Percentiles rank a stretch among this genome's conserved stretches.
Conservation (phyloP, 2,113 vertebrate genomes). For the Trematomus loennbergii region DNA sequence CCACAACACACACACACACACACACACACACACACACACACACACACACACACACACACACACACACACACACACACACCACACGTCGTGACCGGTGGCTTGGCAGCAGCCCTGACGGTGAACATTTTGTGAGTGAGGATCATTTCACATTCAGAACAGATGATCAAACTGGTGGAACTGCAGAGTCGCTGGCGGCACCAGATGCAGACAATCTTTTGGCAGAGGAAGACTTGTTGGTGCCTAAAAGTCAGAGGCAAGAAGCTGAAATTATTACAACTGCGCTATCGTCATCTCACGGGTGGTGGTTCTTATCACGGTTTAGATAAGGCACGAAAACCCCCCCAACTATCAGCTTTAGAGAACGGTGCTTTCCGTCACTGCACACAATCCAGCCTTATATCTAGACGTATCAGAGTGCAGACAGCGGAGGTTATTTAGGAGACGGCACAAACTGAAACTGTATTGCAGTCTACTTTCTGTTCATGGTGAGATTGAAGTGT, state of each 20-base stretch:
- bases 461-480: constrained; percentile 5
- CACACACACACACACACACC: constrained; percentile 5
- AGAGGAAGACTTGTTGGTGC: constrained; percentile 30
- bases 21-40: neutral
- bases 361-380: constrained; percentile 12
- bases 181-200: constrained; percentile 52
- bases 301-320: constrained; percentile 43
- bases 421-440: constrained; percentile 36
- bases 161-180: constrained; percentile 58
- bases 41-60: neutral
- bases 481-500: constrained; percentile 1
- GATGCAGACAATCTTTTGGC: constrained; percentile 63
- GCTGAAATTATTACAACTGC: constrained; percentile 47
- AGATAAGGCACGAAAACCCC: constrained; percentile 22
- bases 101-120: constrained; percentile 67
- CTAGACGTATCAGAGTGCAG: constrained; percentile 23
- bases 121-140: constrained; percentile 58
- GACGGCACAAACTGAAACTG: constrained; percentile 11
- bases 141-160: constrained; percentile 73
- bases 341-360: neutral
- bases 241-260: constrained; percentile 41
- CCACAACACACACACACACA: constrained; percentile 5
- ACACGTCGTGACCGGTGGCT: constrained; percentile 64
- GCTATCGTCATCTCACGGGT: constrained; percentile 38
- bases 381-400: constrained; percentile 24